Conservation (phyloP, 2,113 vertebrate species). For the Enhydra lutris region DNA sequence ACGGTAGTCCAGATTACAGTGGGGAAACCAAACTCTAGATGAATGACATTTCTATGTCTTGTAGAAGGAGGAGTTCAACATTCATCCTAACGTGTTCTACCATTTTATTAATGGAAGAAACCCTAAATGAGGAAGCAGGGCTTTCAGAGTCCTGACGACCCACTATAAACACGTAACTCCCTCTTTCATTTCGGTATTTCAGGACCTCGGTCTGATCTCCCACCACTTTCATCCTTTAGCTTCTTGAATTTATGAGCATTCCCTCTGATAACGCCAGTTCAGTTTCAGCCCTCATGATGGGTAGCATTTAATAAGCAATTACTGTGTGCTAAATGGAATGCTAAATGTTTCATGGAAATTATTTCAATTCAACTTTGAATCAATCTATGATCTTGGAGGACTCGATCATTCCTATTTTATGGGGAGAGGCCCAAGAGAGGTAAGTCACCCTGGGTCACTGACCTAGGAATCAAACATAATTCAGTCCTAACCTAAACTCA, state of each 20-base stretch:
- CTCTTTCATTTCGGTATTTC: neutral
- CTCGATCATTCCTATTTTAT: neutral
- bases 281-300: neutral
- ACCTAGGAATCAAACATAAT: neutral
- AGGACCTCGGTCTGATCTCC: neutral
- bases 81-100: neutral
- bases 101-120: neutral
- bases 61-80: neutral
- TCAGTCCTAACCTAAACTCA: neutral
- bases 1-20: neutral
- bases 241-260: neutral
- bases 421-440: neutral
- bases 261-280: neutral
- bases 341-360: neutral
- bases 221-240: neutral
- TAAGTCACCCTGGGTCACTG: neutral
- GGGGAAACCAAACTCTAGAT: neutral
- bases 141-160: neutral
- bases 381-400: neutral
- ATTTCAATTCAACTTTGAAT: neutral
- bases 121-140: neutral
- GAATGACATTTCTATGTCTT: neutral
- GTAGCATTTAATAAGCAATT: neutral
- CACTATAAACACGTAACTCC: neutral
- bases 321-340: neutral